Conservation (phyloP, 2,797 vertebrate genomes). For the Acanthopagrus latus region DNA sequence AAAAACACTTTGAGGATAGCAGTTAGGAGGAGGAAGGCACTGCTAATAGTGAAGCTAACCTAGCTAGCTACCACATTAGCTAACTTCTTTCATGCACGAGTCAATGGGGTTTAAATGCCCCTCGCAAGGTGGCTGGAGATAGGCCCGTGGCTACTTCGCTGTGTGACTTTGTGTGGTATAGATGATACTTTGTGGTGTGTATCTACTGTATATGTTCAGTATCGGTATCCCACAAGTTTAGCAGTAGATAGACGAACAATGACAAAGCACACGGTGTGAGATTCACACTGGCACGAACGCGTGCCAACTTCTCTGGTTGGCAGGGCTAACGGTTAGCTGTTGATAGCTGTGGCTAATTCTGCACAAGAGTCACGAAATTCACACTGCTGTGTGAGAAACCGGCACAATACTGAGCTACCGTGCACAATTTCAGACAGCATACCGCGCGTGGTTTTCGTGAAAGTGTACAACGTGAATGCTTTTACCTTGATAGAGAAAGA, state of each 20-base stretch:
- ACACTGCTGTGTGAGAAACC: slow-evolving; percentile 3
- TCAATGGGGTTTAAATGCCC: slow-evolving; percentile 82
- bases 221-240: background rate
- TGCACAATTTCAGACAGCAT: background rate
- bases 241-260: background rate
- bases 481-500: slow-evolving; percentile 69
- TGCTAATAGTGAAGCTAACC: slow-evolving; percentile 48
- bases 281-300: slow-evolving; percentile 12
- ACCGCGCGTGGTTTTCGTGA: background rate
- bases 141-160: slow-evolving; percentile 66
- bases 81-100: slow-evolving; percentile 59
- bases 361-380: slow-evolving; percentile 64
- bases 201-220: fast-evolving
- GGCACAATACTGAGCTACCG: background rate
- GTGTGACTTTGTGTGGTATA: slow-evolving; percentile 15
- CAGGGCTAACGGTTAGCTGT: slow-evolving; percentile 67
- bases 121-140: slow-evolving; percentile 72
- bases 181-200: fast-evolving
- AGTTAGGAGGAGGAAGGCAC: background rate
- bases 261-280: slow-evolving; percentile 4
- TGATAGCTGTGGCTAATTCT: slow-evolving; percentile 62
- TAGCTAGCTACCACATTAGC: slow-evolving; percentile 45
- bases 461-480: background rate
- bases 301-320: slow-evolving; percentile 59
- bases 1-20: background rate